Evolutionary conservation across 2,888 invertebrate species (phyloP), one percentile per base, ranked within the genome.

Genomic region (Capitulum mitella): DNA sequence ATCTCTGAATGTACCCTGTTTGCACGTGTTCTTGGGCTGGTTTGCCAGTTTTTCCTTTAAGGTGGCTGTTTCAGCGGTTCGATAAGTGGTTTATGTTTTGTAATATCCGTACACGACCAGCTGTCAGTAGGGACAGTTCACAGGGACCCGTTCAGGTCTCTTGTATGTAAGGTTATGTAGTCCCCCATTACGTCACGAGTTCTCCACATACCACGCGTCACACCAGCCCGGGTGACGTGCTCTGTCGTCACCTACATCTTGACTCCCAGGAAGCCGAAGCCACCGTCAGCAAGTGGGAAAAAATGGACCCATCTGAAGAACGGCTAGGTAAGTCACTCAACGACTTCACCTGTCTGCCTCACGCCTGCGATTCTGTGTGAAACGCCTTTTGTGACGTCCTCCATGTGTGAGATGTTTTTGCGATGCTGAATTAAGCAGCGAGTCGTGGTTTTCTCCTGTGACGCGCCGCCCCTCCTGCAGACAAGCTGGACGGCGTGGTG

Each of bases 401-500:
- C 61, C 19, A 74, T 40, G 74, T 74, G 14, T 34, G 74, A 10
- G 37, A n/a, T 34, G 19, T 16, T 40, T 22, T 37, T 5, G 12
- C 3, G 29, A 16, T 75, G 70, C 22, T 37, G 22, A 37, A 37
- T 19, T 5, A 3, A 16, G 29, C 32, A 10, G 34, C 19, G 3
- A 3, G 10, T 14, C 61, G 32, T 61, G 32, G n/a, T 61, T 10
- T 37, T 14, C 64, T 34, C 22, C 14, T 16, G 34, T 64, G 16
- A 64, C 64, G 6, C 19, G 3, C 37, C 6, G 64, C 32, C 16
- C 19, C 78, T 77, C 78, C 90, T 89, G 40, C 89, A 97, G 97
- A 96, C 84, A 93, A 95, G 81, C 90, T 98, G 86, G 98, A 97
- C 88, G 97, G 97, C 81, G 91, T 93, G 83, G 82, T 83, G 51